Evolutionary conservation across 2,888 invertebrate genomes (phyloP), one percentile per base, ranked within the genome.

Genomic region (Amphipyra berbera): DNA sequence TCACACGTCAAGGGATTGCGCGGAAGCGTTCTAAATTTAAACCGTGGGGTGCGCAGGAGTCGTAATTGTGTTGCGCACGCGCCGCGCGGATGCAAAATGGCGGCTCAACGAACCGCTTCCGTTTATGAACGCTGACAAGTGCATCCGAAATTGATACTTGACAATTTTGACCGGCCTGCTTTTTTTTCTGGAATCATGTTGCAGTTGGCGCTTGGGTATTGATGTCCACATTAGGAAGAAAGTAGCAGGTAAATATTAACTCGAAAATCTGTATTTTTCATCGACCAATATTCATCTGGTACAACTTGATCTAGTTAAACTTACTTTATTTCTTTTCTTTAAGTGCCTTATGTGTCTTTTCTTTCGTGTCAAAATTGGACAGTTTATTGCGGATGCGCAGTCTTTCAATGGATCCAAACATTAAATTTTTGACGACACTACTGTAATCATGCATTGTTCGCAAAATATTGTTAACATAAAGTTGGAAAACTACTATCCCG

Each of bases 41-140:
- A 75, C 72, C 65, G 65, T 69, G 74, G 85, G 83, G 85, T 81
- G 66, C 64, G 50, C 73, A 72, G 49, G 57, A 68, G 73, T 65
- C 71, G 67, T 80, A 87, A 86, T 85, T 81, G 83, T 75, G 61
- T 61, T 75, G 84, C 87, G 87, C 87, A 87, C 88, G 88, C 84
- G 86, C 68, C 73, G 81, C 78, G 80, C 85, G 85, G 87, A 87
- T 87, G 84, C 86, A 85, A 89, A 85, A 88, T 85, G 89, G 87
- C 86, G 78, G 79, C 86, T 76, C 84, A 90, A 89, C 88, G 84
- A 86, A 85, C 83, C 84, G 78, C 89, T 88, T 90, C 92, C 91
- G 88, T 78, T 76, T 65, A 53, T 65, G 87, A 88, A 85, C 73
- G 53, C 89, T 76, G 82, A 87, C 89, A 88, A 91, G 89, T 91